phyloP scores from a whole-genome alignment of 2,888 invertebrate species.

The Cataglyphis livida region DNA sequence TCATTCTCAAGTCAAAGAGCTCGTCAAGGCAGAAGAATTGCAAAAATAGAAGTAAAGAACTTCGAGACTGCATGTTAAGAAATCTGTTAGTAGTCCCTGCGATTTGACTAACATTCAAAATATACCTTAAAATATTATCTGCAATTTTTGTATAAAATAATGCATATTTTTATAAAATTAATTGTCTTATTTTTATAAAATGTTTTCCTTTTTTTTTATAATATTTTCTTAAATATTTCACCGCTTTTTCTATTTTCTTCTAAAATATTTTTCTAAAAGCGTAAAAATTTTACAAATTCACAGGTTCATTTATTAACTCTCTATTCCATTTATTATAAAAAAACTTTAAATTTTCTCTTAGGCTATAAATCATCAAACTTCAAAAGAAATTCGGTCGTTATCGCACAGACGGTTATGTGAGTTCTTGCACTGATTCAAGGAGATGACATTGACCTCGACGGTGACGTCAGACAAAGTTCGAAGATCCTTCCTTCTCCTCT shows the following conservation, averaged over 20 bases:
- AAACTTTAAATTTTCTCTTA: not conserved
- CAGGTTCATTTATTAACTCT: not conserved
- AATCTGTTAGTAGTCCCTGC: not conserved
- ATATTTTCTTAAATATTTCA: not conserved
- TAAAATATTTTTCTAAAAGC: not conserved
- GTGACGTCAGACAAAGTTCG: constrained; percentile 73
- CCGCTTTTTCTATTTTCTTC: not conserved
- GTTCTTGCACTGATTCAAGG: constrained; percentile 57
- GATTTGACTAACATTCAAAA: not conserved
- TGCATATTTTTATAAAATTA: not conserved
- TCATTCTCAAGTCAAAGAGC: constrained; percentile 71
- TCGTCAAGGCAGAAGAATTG: constrained; percentile 48
- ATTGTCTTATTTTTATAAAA: constrained; percentile 3
- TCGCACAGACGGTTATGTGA: constrained; percentile 41
- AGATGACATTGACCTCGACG: constrained; percentile 76
- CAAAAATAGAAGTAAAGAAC: constrained; percentile 18
- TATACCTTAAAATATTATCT: not conserved
- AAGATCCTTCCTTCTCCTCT: constrained; percentile 68
- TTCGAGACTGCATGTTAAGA: not conserved
- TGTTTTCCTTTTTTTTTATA: not conserved
- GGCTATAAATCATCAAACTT: not conserved
- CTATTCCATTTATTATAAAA: not conserved
- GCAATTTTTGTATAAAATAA: no score
- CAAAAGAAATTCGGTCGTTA: constrained; percentile 1
- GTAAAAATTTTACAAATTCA: not conserved